Evolutionary conservation across 1,140 invertebrate genomes (phyloP), one percentile per base, ranked within the genome.

Genomic region (Leptonema lineaticorne): DNA sequence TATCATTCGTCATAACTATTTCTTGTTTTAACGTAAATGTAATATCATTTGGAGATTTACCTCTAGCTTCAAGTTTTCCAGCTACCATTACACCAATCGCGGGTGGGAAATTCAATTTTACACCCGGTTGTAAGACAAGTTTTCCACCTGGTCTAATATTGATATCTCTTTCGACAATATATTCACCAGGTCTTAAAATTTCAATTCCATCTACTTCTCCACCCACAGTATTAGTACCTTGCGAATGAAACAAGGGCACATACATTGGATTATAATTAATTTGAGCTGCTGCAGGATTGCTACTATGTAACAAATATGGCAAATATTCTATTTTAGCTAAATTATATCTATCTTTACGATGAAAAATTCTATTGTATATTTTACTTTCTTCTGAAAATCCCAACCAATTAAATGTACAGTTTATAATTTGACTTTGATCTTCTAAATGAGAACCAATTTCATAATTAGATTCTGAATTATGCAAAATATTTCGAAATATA

Each of bases 21-120:
- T 92, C 90, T 77, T 92, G 87, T 74, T 91, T 91, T 7, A 92
- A 77, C 0, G 90, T 93, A 72, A 93, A 88, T 50, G 87, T 83
- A 63, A 92, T 93, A 74, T 92, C 89, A 73, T 88, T 90, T 0
- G 90, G 90, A 24, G 86, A 82, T 63, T 86, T 86, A 0, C 93
- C 93, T 73, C 88, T 84, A 0, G 93, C 92, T 74, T 95, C 92
- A 29, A 98, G 77, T 76, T 90, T 89, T 4, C 96, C 96, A 33
- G 94, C 94, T 2, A 98, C 90, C 90, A 99, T 96, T 85, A 99
- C 95, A 14, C 97, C 97, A 45, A 98, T 90, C 29, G 93, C 90
- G 48, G 95, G 90, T 53, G 92, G 90, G 81, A 95, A 95, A 70
- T 87, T 87, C 1, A 99, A 81, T 0, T 88, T 92, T 0, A 96